Conservation (phyloP, 30 jellyfish, hydroid and myxozoan species). For the Pelagia noctiluca region DNA sequence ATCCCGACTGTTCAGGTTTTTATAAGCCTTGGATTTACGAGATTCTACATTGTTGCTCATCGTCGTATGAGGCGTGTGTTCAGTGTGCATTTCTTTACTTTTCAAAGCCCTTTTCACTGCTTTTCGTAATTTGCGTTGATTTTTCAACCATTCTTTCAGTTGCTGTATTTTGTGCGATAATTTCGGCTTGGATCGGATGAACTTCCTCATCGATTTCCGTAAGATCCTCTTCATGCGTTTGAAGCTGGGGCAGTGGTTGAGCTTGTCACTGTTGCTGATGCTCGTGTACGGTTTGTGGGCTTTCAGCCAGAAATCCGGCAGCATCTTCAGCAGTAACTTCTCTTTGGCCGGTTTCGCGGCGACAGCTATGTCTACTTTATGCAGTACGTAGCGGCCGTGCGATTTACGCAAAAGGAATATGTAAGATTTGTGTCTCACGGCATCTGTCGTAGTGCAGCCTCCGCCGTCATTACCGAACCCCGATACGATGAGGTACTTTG, state of each 20-base stretch:
- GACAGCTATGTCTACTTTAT: conserved; percentile 50
- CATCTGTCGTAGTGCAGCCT: conserved; percentile 71
- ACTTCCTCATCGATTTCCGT: conserved; percentile 63
- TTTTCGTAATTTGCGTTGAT: conserved; percentile 51
- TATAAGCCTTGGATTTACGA: conserved; percentile 2
- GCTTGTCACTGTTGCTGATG: not conserved
- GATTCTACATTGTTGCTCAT: conserved; percentile 50
- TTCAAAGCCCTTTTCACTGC: conserved; percentile 26
- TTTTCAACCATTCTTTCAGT: conserved; percentile 61
- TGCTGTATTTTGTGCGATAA: conserved; percentile 45
- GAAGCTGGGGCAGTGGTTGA: conserved; percentile 61
- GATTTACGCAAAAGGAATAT: conserved; percentile 40
- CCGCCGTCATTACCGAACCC: conserved; percentile 85
- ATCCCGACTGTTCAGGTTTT: conserved; percentile 25
- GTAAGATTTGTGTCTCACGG: conserved; percentile 58
- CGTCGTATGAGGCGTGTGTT: conserved; percentile 45
- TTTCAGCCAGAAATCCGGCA: conserved; percentile 70
- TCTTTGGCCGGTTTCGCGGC: conserved; percentile 72
- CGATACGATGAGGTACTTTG: conserved; percentile 41
- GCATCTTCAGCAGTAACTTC: conserved; percentile 39
- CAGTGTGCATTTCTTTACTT: not conserved
- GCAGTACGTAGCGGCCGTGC: conserved; percentile 21
- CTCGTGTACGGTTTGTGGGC: conserved; percentile 62
- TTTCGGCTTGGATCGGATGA: conserved; percentile 63
- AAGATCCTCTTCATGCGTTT: conserved; percentile 55